phyloP scores from a whole-genome alignment of 2,888 invertebrate genomes.

The Iselma pallidipennis region DNA sequence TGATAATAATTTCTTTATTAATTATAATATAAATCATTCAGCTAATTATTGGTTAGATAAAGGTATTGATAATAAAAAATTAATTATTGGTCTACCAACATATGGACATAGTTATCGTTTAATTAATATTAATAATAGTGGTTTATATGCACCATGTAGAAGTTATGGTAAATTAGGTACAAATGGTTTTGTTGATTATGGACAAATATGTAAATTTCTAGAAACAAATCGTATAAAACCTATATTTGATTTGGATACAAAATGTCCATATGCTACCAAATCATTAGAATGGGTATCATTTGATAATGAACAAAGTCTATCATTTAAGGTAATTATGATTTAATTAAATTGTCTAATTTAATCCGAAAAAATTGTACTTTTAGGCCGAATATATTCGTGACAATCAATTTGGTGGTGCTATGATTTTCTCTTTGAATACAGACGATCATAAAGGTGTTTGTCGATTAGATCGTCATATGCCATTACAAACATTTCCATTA shows the following conservation, averaged over 20 bases:
- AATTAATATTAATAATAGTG: slow-evolving; percentile 68
- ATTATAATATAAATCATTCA: slow-evolving; percentile 82
- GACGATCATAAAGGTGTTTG: slow-evolving; percentile 75
- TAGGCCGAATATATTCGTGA: slow-evolving; percentile 61
- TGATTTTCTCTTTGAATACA: slow-evolving; percentile 81
- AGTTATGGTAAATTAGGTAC: slow-evolving; percentile 70
- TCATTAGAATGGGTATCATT: slow-evolving; percentile 81
- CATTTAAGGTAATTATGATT: slow-evolving; percentile 62
- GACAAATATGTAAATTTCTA: slow-evolving; percentile 71
- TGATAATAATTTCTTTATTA: slow-evolving; percentile 68
- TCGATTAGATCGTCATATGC: slow-evolving; percentile 19
- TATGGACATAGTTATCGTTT: slow-evolving; percentile 84
- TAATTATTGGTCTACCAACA: slow-evolving; percentile 84
- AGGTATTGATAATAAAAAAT: slow-evolving; percentile 77
- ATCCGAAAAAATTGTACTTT: slow-evolving; percentile 13
- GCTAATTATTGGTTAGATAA: slow-evolving; percentile 74
- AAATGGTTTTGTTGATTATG: slow-evolving; percentile 72
- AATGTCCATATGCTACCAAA: slow-evolving; percentile 76
- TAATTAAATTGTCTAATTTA: not conserved
- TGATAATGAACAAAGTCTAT: slow-evolving; percentile 73
- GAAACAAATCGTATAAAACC: slow-evolving; percentile 59
- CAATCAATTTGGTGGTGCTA: slow-evolving; percentile 74
- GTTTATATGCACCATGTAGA: slow-evolving; percentile 70
- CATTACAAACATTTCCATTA: slow-evolving; percentile 12
- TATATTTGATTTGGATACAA: slow-evolving; percentile 68